Percentiles rank a stretch among this genome's conserved stretches.
phyloP scores from a whole-genome alignment of 2,113 vertebrate species.

The Nannobrachium achirus region DNA sequence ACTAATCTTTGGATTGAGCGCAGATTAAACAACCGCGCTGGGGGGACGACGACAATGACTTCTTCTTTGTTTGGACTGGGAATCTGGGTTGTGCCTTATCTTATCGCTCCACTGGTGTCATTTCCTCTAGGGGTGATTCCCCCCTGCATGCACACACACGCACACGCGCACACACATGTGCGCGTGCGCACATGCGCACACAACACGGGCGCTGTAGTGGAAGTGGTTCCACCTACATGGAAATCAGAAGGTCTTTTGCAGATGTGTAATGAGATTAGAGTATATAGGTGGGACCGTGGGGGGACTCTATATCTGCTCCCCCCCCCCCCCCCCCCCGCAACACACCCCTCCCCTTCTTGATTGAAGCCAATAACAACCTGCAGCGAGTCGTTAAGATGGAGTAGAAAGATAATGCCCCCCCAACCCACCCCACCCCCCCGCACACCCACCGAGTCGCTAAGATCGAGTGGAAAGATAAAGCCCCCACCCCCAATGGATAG shows the following conservation, averaged over 20 bases:
- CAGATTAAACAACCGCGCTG: constrained; percentile 68
- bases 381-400: neutral
- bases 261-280: constrained; percentile 62
- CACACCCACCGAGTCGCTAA: too few species aligned
- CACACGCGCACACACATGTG: too few species aligned
- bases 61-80: constrained; percentile 55
- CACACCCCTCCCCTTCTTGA: constrained; percentile 17
- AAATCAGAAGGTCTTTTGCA: constrained; percentile 70
- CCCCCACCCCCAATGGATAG: neutral
- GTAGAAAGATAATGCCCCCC: neutral
- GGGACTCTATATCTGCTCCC: too few species aligned
- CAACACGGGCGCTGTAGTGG: constrained; percentile 43
- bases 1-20: constrained; percentile 67
- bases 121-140: constrained; percentile 59
- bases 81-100: constrained; percentile 46
- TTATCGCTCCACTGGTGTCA: constrained; percentile 58
- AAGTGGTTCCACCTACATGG: constrained; percentile 60
- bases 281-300: too few species aligned
- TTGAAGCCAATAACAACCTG: constrained; percentile 52
- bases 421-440: neutral
- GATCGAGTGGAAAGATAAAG: constrained; percentile 1
- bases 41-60: constrained; percentile 42
- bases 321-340: too few species aligned
- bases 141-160: neutral
- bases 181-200: too few species aligned